Evolutionary conservation across 2,888 invertebrate genomes (phyloP), one percentile per base, ranked within the genome.

Genomic region (Mycalesis mineus): DNA sequence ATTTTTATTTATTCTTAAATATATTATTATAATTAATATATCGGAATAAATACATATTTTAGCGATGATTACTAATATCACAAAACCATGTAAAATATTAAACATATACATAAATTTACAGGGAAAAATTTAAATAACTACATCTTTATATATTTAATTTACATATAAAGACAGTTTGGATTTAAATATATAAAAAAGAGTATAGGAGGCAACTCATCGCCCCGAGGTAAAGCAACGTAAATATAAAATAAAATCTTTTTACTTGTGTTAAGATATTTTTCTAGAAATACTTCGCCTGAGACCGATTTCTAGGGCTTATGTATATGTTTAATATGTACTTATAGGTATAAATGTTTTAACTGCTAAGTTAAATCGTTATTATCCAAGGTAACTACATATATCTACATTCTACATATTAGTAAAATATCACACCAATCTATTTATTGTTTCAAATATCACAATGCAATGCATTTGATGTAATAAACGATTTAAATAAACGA

Each of bases 401-500:
- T 22, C 22, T 22, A 22, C 22, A 22, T 22, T 22, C 22, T 22
- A 47, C 47, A 47, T 47, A 47, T 47, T 5, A 33, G 15, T 47
- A 37, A 28, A 14, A 71, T 79, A 80, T 75, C 75, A 79, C 80
- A 81, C 75, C 78, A 73, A 72, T 77, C 79, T 84, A 85, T 87
- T 86, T 88, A 88, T 88, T 84, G 78, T 84, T 84, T 75, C 74
- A 76, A 63, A 74, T 74, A 82, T 80, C 75, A 78, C 75, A 80
- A 84, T 87, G 85, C 84, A 82, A 82, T 84, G 86, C 88, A 88
- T 88, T 88, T 85, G 81, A 86, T 87, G 87, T 88, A 88, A 84
- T 88, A 87, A 86, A 87, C 70, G 60, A 82, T 79, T 74, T 78
- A 71, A 79, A n/a, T n/a, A n/a, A 80, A 71, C 68, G 65, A 42